A percentile compares a stretch with the other conserved stretches of the same genome.
Evolutionary conservation across 2,888 invertebrate genomes (phyloP).

Genomic region (Celastrina argiolus): DNA sequence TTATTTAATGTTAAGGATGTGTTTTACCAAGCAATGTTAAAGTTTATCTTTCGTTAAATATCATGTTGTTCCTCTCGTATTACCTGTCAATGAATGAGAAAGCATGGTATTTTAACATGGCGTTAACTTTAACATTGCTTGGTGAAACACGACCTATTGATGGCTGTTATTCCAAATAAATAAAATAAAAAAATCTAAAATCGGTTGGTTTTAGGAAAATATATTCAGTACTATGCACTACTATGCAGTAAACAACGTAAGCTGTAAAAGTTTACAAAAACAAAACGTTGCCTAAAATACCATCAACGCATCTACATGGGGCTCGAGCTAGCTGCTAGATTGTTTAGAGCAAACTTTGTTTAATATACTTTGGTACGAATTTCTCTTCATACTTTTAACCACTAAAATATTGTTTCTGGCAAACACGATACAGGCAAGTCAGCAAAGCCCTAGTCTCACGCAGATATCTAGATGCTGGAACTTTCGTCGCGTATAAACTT

Average conservation of each 20-base stretch:
- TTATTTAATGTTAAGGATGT: too few species aligned
- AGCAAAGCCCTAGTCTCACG: slow-evolving; percentile 38
- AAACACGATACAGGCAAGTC: slow-evolving; percentile 57
- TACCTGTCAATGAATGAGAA: too few species aligned
- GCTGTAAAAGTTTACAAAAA: neutral
- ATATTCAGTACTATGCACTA: neutral
- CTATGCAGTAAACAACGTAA: neutral
- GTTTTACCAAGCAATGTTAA: too few species aligned
- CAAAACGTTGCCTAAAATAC: slow-evolving; percentile 13
- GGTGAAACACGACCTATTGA: too few species aligned
- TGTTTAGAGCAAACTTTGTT: slow-evolving; percentile 32
- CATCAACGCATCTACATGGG: neutral
- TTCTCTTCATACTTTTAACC: slow-evolving; percentile 64
- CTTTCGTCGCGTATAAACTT: neutral
- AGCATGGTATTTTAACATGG: too few species aligned
- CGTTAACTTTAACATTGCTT: too few species aligned
- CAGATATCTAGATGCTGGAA: slow-evolving; percentile 30
- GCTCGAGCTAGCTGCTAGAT: slow-evolving; percentile 34
- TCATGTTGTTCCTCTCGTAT: too few species aligned
- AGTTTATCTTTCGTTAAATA: too few species aligned
- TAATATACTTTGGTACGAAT: slow-evolving; percentile 39
- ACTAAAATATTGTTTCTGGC: slow-evolving; percentile 71
- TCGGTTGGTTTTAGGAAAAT: too few species aligned
- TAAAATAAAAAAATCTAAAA: too few species aligned
- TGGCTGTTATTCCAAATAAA: too few species aligned